Base-by-base conservation (phyloP, 1,140 invertebrate genomes). In the Grapholita molesta region DNA sequence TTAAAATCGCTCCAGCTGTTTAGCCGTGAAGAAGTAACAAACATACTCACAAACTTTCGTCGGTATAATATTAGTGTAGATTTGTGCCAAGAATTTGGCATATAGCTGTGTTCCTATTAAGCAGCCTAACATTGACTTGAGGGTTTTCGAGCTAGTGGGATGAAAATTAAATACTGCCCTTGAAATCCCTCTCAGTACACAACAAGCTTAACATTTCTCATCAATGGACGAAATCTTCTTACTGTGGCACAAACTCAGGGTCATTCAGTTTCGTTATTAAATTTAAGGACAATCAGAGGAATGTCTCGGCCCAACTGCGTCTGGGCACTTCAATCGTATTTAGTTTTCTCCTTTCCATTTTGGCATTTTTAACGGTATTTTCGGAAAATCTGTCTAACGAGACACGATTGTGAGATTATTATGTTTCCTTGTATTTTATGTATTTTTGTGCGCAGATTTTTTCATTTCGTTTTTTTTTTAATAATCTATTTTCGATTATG, bases 211-310 rank as follows among this genome's bases (percentile, higher is more conserved):
- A 61, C n/a, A 12, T 28, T 15, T 61, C 55, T 30, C 25, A 25
- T 76, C 32, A 61, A 33, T 33, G 69, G 74, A 77, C 69, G 71
- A 74, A 79, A 79, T 74, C 76, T 67, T 73, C 73, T 78, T 76
- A 79, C 71, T 67, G 55, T 61, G 55, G 28, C 66, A 64, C 42
- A 71, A 74, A 70, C 69, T 76, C 68, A 72, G 64, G 75, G 75
- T 76, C 78, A 78, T 84, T 80, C 70, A 76, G 79, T 81, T 78
- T 75, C 77, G 76, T 83, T 84, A 86, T 86, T 86, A 84, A 84
- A 84, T 84, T 86, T 77, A 71, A 70, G 80, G 79, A 83, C 79
- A 83, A 83, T 81, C 78, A 77, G 68, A 72, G 67, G 55, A 72
- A 73, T 76, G 72, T 70, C 65, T 66, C 12, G 55, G 25, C 11